Conservation (phyloP, 1,140 invertebrate genomes). For the Arctopsyche grandis region DNA sequence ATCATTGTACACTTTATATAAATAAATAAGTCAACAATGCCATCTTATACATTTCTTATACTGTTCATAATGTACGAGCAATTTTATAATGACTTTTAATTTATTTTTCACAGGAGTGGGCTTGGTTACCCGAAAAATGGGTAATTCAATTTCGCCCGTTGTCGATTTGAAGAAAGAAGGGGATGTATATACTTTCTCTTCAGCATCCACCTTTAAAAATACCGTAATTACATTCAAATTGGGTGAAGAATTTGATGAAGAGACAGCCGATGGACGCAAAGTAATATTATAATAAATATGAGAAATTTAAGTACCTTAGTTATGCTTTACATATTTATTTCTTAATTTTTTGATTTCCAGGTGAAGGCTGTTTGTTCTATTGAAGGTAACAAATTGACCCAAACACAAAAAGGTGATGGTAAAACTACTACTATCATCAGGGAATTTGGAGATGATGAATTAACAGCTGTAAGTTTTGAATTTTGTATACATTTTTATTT, state of each 20-base stretch:
- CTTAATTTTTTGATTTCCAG: constrained; percentile 52
- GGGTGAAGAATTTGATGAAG: constrained; percentile 84
- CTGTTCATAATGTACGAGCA: no score
- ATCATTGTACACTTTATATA: constrained; percentile 46
- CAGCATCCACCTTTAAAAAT: constrained; percentile 85
- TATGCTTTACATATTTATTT: not conserved
- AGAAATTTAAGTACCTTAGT: constrained; percentile 33
- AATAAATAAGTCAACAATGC: not conserved
- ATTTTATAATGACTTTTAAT: no score
- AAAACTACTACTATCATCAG: constrained; percentile 71
- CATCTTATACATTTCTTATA: no score
- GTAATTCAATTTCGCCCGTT: constrained; percentile 75
- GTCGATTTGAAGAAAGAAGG: constrained; percentile 75
- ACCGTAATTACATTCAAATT: constrained; percentile 81
- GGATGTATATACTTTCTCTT: constrained; percentile 76
- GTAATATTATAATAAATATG: constrained; percentile 65
- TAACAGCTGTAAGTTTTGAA: constrained; percentile 74
- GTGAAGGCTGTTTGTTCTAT: constrained; percentile 76
- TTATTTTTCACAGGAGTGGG: constrained; percentile 75
- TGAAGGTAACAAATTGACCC: constrained; percentile 74
- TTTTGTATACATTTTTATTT: no score
- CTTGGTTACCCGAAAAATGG: constrained; percentile 78
- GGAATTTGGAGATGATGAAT: constrained; percentile 75
- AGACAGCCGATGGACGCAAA: constrained; percentile 82
- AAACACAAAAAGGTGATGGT: constrained; percentile 73